A percentile compares a stretch with the other conserved stretches of the same genome.
phyloP scores from a whole-genome alignment of 2,113 vertebrate species.

The Antechinus stuartii region DNA sequence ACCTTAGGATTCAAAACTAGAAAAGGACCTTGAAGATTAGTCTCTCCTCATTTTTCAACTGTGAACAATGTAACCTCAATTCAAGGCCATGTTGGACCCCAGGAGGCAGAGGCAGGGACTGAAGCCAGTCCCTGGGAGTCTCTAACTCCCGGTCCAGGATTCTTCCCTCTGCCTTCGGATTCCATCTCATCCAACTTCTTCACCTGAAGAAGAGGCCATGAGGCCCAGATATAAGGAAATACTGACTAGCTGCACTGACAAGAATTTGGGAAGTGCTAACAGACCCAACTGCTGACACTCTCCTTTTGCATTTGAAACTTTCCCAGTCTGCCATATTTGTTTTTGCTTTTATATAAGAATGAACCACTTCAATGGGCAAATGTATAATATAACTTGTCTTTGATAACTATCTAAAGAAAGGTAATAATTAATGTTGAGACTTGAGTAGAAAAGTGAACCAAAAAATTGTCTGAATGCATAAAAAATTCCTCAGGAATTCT shows the following conservation, averaged over 20 bases:
- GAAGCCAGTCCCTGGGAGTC: neutral
- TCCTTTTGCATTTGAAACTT: neutral
- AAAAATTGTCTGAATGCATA: neutral
- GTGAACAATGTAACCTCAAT: neutral
- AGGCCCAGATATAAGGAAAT: neutral
- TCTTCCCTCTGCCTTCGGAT: neutral
- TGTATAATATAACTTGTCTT: neutral
- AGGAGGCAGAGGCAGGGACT: neutral
- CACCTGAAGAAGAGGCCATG: neutral
- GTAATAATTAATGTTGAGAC: neutral
- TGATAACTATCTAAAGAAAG: conserved; percentile 18
- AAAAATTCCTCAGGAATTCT: neutral
- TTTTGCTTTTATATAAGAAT: conserved; percentile 14
- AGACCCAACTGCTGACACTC: neutral
- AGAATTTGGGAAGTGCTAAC: neutral
- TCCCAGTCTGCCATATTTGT: neutral
- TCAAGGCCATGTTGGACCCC: neutral
- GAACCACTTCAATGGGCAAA: conserved; percentile 10
- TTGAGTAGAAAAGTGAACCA: conserved; percentile 4
- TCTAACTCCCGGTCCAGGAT: neutral
- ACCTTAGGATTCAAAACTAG: neutral
- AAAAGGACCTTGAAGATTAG: neutral
- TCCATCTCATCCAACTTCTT: neutral
- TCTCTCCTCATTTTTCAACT: neutral
- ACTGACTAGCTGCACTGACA: neutral